Evolutionary conservation across 1,140 invertebrate genomes (phyloP).

Genomic region (Megalopta genalis): DNA sequence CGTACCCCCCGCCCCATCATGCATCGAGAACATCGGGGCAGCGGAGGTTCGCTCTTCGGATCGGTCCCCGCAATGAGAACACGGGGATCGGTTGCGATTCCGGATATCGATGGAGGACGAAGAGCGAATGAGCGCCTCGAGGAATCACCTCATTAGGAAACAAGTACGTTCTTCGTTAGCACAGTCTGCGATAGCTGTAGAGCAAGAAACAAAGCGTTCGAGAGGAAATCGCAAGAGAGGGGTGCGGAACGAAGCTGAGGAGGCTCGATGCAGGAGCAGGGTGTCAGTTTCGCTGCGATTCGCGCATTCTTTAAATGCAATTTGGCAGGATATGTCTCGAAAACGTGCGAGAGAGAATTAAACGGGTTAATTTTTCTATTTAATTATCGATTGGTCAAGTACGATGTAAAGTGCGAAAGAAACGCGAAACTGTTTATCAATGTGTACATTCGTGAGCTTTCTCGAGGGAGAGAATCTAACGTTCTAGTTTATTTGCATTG

Average conservation of each 20-base stretch:
- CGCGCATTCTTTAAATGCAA: not conserved
- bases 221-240: too few relatives aligned
- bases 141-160: constrained; percentile 10
- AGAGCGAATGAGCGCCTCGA: constrained; percentile 7
- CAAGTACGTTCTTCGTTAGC: constrained; percentile 22
- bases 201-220: too few relatives aligned
- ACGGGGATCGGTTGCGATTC: too few relatives aligned
- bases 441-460: too few relatives aligned
- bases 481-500: too few relatives aligned
- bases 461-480: too few relatives aligned
- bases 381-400: too few relatives aligned
- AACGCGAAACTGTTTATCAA: too few relatives aligned
- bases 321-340: too few relatives aligned
- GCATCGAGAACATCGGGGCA: constrained; percentile 56
- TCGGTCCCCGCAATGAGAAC: not conserved
- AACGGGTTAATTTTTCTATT: too few relatives aligned
- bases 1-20: constrained; percentile 58
- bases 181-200: constrained; percentile 13
- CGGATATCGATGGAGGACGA: not conserved
- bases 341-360: too few relatives aligned
- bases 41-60: constrained; percentile 37
- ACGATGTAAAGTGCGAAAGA: too few relatives aligned
- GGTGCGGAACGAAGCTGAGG: not conserved
- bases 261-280: constrained; percentile 58
- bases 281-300: constrained; percentile 49